Conservation (phyloP, 2,113 vertebrate genomes). For the Picathartes gymnocephalus region DNA sequence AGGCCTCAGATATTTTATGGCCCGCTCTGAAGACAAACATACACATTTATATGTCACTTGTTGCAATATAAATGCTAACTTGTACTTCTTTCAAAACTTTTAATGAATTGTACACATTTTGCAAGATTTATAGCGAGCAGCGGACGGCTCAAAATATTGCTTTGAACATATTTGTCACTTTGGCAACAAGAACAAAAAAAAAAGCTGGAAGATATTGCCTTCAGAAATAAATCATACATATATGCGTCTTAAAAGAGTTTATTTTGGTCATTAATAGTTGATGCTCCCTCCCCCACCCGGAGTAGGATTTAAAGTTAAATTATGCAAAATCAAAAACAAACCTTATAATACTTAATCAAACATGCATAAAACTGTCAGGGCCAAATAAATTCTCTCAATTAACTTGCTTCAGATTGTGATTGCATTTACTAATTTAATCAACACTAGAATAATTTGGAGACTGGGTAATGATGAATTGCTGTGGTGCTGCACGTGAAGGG, state of each 20-base stretch:
- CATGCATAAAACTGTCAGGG: slow-evolving; percentile 86
- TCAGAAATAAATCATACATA: slow-evolving; percentile 81
- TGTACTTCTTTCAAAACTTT: slow-evolving; percentile 77
- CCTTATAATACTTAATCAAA: slow-evolving; percentile 93
- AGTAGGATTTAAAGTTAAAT: slow-evolving; percentile 86
- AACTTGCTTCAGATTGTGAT: slow-evolving; percentile 83
- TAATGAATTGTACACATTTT: slow-evolving; percentile 73
- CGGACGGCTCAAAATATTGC: slow-evolving; percentile 67
- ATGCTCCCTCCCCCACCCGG: slow-evolving; percentile 56
- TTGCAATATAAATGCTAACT: slow-evolving; percentile 71
- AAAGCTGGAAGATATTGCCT: slow-evolving; percentile 48
- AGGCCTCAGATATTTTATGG: slow-evolving; percentile 21
- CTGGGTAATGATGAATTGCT: slow-evolving; percentile 63
- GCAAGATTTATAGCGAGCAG: slow-evolving; percentile 73
- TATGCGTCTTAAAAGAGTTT: slow-evolving; percentile 75
- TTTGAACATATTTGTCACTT: slow-evolving; percentile 79
- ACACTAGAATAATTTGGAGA: slow-evolving; percentile 74
- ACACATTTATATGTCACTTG: slow-evolving; percentile 66
- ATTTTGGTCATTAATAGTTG: slow-evolving; percentile 81
- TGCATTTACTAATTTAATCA: slow-evolving; percentile 91
- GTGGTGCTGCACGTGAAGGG: not conserved
- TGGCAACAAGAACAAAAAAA: slow-evolving; percentile 70
- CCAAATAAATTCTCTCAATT: slow-evolving; percentile 88
- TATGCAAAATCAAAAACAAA: slow-evolving; percentile 94
- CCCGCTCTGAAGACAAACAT: slow-evolving; percentile 36